Evolutionary conservation across 1,140 invertebrate species (phyloP).

Genomic region (Magallana angulata): DNA sequence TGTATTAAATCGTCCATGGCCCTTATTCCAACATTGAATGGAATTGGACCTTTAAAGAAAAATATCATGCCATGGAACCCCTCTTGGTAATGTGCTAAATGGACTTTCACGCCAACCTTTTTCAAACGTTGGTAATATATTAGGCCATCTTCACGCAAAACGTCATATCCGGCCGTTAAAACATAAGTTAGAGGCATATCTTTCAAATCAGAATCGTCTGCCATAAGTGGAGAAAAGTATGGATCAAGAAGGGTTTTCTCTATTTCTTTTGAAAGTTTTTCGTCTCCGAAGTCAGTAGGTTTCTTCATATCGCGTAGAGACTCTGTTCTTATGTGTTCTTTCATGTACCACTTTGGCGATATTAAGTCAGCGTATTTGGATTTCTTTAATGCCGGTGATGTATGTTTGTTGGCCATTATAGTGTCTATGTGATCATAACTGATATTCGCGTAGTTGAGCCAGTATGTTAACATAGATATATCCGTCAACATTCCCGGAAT

Average conservation of each 20-base stretch:
- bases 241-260: constrained; percentile 67
- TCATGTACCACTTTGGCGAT: constrained; percentile 65
- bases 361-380: constrained; percentile 65
- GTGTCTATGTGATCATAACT: constrained; percentile 60
- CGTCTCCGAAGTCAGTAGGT: constrained; percentile 59
- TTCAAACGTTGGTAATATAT: constrained; percentile 67
- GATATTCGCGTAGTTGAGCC: constrained; percentile 67
- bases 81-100: constrained; percentile 67
- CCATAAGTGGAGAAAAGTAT: constrained; percentile 68
- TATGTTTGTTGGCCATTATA: constrained; percentile 69
- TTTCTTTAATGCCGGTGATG: constrained; percentile 63
- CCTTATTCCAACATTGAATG: constrained; percentile 65
- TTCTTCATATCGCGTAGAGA: constrained; percentile 60
- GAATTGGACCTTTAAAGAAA: constrained; percentile 65
- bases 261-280: constrained; percentile 58
- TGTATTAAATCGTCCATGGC: constrained; percentile 66
- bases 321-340: constrained; percentile 64
- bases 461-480: constrained; percentile 65
- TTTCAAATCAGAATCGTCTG: constrained; percentile 56
- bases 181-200: constrained; percentile 67
- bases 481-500: constrained; percentile 68
- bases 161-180: constrained; percentile 71
- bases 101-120: constrained; percentile 63
- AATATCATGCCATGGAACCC: constrained; percentile 72
- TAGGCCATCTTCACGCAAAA: constrained; percentile 69